These are phyloP conservation scores for Chaenodraco wilsoni DNA, from an alignment of 2,797 vertebrate species.

Conservation along the genomic window DNA sequence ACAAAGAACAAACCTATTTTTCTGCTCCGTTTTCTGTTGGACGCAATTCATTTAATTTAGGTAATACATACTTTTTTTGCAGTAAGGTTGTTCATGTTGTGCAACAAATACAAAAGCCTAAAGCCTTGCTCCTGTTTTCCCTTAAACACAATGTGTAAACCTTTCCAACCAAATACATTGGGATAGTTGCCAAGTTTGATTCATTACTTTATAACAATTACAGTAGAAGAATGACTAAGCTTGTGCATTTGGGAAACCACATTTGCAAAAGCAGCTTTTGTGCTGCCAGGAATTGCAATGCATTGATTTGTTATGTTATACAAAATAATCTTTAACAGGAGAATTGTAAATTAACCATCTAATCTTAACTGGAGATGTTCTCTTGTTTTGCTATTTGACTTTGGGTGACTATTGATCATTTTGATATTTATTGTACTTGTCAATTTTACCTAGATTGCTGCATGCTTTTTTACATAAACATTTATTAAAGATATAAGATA, in stretches of 20 bases:
- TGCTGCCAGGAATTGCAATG: not conserved
- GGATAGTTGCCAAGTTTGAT: conserved; percentile 32
- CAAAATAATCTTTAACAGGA: not conserved
- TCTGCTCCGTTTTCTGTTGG: not conserved
- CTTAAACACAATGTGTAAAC: not conserved
- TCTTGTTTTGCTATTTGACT: not conserved
- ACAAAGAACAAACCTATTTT: not conserved
- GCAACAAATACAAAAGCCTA: not conserved
- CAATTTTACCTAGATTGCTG: not conserved
- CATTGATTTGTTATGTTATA: not conserved
- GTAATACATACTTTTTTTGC: not conserved
- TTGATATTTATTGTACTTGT: not conserved
- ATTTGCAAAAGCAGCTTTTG: not conserved
- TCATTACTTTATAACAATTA: conserved; percentile 38
- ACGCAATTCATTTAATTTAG: not conserved
- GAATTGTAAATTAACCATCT: not conserved
- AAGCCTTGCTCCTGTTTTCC: not conserved
- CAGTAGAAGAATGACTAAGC: conserved; percentile 38
- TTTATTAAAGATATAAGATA: not conserved
- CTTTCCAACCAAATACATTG: conserved; percentile 14
- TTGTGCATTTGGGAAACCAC: conserved; percentile 12
- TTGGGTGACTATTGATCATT: not conserved
- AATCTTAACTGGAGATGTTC: not conserved
- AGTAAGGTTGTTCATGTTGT: not conserved
- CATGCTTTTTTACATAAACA: not conserved